A percentile compares a stretch with the other conserved stretches of the same genome.
phyloP scores from a whole-genome alignment of 2,113 vertebrate species.

The Nothoprocta perdicaria region DNA sequence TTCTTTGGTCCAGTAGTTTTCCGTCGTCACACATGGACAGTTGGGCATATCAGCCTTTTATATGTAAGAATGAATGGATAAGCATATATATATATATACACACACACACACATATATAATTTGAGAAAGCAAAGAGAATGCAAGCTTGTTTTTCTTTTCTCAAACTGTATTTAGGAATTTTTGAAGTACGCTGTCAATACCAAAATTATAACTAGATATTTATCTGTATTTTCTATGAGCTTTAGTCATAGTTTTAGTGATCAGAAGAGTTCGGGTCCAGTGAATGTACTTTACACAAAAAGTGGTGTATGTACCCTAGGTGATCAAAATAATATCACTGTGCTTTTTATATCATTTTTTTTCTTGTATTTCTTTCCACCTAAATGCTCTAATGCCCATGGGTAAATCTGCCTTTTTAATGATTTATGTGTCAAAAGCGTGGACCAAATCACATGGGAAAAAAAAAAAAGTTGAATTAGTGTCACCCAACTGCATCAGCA shows the following conservation, averaged over 20 bases:
- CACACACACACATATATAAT: too few relatives aligned
- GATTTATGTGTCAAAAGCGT: slow-evolving; percentile 46
- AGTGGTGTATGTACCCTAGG: slow-evolving; percentile 9
- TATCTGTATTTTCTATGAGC: neutral
- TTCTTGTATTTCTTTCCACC: slow-evolving; percentile 53
- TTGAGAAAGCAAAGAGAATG: neutral
- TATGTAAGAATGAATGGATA: neutral
- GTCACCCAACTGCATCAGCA: slow-evolving; percentile 69
- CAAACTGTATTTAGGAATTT: neutral
- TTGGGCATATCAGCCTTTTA: neutral
- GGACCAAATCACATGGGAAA: slow-evolving; percentile 58
- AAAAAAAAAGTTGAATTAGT: slow-evolving; percentile 57
- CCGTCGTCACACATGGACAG: neutral
- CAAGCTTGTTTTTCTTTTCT: neutral
- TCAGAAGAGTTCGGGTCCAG: neutral
- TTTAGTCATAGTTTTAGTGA: neutral
- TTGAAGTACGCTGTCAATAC: neutral
- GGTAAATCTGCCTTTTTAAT: slow-evolving; percentile 52
- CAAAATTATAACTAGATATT: neutral
- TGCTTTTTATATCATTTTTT: slow-evolving; percentile 27
- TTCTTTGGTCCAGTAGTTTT: slow-evolving; percentile 10
- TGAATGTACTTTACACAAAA: neutral
- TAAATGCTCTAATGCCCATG: slow-evolving; percentile 54
- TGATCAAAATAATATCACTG: slow-evolving; percentile 47
- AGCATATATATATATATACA: neutral